Evolutionary conservation across 2,797 vertebrate genomes (phyloP).

Genomic region (Podarcis lilfordi): DNA sequence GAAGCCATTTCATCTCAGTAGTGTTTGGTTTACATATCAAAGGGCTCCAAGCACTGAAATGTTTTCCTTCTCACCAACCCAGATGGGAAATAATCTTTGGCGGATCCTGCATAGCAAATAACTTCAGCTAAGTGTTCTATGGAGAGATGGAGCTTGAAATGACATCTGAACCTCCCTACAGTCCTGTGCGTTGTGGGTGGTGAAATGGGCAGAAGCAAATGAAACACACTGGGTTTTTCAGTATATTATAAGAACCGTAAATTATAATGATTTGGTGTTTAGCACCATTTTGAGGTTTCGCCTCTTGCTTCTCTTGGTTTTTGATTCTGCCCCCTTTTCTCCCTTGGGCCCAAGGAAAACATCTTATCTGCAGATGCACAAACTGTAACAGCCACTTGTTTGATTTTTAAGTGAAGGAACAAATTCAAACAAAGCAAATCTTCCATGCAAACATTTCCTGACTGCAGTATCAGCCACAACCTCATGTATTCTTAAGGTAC

Average conservation of each 20-base stretch:
- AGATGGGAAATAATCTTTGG: not conserved
- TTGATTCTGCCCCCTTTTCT: not conserved
- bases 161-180: not conserved
- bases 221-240: not conserved
- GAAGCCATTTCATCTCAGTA: not conserved
- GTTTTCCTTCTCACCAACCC: not conserved
- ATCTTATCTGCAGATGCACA: not conserved
- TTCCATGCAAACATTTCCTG: not conserved
- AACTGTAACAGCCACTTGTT: not conserved
- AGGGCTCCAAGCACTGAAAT: not conserved
- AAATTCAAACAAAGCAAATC: not conserved
- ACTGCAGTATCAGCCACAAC: not conserved
- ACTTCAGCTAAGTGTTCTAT: not conserved
- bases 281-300: not conserved
- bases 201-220: not conserved
- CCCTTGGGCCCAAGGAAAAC: too few species aligned
- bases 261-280: not conserved
- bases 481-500: not conserved
- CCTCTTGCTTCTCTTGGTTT: not conserved
- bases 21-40: conserved; percentile 19
- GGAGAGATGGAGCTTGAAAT: not conserved
- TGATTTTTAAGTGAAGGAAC: not conserved
- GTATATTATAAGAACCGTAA: not conserved
- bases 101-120: not conserved
- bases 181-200: not conserved